These are phyloP conservation scores for Harpagifer antarcticus DNA, from an alignment of 2,797 vertebrate species.

Conservation along the genomic window DNA sequence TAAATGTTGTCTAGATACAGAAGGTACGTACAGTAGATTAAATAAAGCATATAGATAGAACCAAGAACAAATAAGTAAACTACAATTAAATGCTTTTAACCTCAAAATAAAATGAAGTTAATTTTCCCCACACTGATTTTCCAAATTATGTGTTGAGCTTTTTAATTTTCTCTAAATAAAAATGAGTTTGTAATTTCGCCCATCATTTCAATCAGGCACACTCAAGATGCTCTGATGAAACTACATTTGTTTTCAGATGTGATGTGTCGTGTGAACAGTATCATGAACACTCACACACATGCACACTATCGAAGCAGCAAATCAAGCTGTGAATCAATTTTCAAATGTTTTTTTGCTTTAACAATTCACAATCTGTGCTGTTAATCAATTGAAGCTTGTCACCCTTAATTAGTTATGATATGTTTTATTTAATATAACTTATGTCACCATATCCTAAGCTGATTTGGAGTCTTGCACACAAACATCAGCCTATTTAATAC, in stretches of 20 bases:
- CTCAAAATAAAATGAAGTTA: background rate
- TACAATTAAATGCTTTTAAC: conserved; percentile 9
- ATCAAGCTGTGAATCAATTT: conserved; percentile 32
- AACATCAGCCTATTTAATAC: background rate
- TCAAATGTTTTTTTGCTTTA: conserved; percentile 15
- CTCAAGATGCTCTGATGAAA: conserved; percentile 21
- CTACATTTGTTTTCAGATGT: conserved; percentile 30
- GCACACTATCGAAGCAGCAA: background rate
- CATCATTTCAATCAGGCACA: conserved; percentile 36
- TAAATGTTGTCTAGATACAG: background rate
- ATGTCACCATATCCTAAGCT: background rate
- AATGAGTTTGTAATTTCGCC: conserved; percentile 17
- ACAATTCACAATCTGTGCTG: conserved; percentile 21
- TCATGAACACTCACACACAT: background rate
- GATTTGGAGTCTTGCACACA: conserved; percentile 1
- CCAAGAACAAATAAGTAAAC: background rate
- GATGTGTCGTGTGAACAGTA: conserved; percentile 5
- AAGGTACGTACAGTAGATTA: background rate
- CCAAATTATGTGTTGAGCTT: conserved; percentile 29
- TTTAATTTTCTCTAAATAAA: conserved; percentile 37
- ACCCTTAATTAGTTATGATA: conserved; percentile 1
- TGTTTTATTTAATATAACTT: background rate
- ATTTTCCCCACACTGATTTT: background rate
- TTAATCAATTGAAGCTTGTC: conserved; percentile 19
- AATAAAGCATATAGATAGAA: background rate